These are phyloP conservation scores for Zeus faber DNA, from an alignment of 2,113 vertebrate species.

Conservation along the genomic window DNA sequence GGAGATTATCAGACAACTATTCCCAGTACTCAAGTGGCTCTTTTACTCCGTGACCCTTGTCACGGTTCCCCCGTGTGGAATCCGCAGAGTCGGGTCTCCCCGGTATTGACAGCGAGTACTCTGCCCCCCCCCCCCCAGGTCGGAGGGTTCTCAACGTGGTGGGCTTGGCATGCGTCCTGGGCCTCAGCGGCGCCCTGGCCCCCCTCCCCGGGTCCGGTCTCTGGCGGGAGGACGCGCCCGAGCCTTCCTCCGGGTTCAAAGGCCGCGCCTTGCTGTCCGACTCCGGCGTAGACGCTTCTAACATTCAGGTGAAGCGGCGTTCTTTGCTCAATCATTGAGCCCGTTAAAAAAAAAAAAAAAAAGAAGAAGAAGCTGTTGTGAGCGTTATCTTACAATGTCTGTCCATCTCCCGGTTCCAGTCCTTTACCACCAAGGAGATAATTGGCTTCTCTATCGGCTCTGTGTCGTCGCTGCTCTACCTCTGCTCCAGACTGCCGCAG, in stretches of 20 bases:
- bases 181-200: conserved; percentile 45
- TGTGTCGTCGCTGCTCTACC: conserved; percentile 85
- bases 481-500: conserved; percentile 88
- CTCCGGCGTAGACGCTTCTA: rapidly evolving
- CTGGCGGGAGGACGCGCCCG: background rate
- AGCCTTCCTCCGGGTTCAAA: conserved; percentile 55
- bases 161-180: conserved; percentile 69
- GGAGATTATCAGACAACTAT: too few species aligned
- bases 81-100: too few species aligned
- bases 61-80: too few species aligned
- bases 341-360: too few species aligned
- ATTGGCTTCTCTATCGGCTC: conserved; percentile 86
- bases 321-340: background rate
- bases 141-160: conserved; percentile 63
- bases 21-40: background rate
- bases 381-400: background rate
- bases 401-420: conserved; percentile 56
- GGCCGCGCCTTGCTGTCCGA: conserved; percentile 75
- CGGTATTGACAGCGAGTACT: too few species aligned
- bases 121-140: conserved; percentile 30
- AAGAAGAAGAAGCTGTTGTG: too few species aligned
- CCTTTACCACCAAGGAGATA: conserved; percentile 81
- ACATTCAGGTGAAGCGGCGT: conserved; percentile 60
- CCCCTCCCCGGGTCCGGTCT: background rate
- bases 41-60: too few species aligned